Base-by-base conservation (phyloP, 2,113 vertebrate species). In the Bostrychus sinensis region DNA sequence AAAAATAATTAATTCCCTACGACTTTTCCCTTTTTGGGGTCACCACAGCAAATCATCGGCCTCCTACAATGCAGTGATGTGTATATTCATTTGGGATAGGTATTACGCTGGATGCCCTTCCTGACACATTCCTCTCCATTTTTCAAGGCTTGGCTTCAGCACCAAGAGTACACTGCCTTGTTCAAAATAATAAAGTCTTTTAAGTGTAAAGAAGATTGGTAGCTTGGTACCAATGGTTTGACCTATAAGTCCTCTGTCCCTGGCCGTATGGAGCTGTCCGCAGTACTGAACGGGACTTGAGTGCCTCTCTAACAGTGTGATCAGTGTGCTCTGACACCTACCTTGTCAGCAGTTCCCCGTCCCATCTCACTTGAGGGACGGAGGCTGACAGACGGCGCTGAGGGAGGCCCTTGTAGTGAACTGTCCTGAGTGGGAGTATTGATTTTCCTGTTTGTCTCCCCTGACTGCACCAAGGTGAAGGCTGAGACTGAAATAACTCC, bases 371-470 rank as follows among this genome's bases (percentile, higher is more conserved):
- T 80, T 67, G 67, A 82, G 85, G 80, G 76, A 82, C 77, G 75
- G 79, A 75, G 70, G 76, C 72, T 88, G 88, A 92, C 83, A 86
- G 88, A 88, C 83, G 77, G 75, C 37, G 72, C 82, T 82, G 74
- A 81, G 79, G 72, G 77, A 85, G 88, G 78, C 82, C 86, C 75
- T 75, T 83, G 77, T 83, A 83, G 83, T 87, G 85, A 88, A 84
- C 80, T 84, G 84, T 87, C 81, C 75, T 84, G 77, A 88, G 82
- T 78, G 65, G 72, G 84, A 78, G 72, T 87, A 92, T 92, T 83
- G 86, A 92, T 91, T 89, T 89, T 89, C 50, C 67, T 80, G 77
- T 83, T 79, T 81, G 81, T 80, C 85, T 87, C 82, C 73, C 56
- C 56, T 65, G 84, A 79, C 76, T 85, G 75, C 57, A 59, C 64